These are phyloP conservation scores for Argyresthia goedartella DNA, from an alignment of 2,888 invertebrate species.

Conservation along the genomic window DNA sequence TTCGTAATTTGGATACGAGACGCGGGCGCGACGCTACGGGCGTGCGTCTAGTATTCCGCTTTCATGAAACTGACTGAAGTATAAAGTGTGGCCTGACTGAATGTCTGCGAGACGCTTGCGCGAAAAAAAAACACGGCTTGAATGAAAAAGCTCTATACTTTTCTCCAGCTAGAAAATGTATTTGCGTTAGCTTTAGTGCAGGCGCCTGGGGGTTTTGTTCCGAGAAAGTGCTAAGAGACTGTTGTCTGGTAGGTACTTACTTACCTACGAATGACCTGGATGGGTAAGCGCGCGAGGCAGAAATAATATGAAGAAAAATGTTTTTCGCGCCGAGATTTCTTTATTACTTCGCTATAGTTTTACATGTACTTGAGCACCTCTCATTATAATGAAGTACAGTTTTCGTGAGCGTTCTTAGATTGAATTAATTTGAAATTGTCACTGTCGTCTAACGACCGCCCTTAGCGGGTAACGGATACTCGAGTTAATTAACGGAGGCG, in stretches of 20 bases:
- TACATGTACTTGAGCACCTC: too few relatives aligned
- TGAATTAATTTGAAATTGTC: too few relatives aligned
- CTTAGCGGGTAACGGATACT: too few relatives aligned
- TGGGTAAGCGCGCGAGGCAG: too few relatives aligned
- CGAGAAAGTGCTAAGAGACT: constrained; percentile 1
- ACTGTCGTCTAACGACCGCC: too few relatives aligned
- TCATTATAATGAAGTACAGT: too few relatives aligned
- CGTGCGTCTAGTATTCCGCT: constrained; percentile 47
- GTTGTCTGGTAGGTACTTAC: neutral
- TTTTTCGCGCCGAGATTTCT: too few relatives aligned
- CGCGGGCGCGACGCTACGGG: constrained; percentile 40
- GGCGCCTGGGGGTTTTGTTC: constrained; percentile 18
- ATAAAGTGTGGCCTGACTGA: constrained; percentile 43
- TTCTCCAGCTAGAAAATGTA: constrained; percentile 16
- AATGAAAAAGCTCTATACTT: constrained; percentile 34
- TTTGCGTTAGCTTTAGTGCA: constrained; percentile 18
- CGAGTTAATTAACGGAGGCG: too few relatives aligned
- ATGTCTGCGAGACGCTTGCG: constrained; percentile 48
- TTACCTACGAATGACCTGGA: neutral
- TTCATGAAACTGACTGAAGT: constrained; percentile 38
- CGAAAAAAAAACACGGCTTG: constrained; percentile 18
- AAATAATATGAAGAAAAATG: too few relatives aligned
- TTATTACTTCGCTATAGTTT: too few relatives aligned
- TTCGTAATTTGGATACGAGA: constrained; percentile 34
- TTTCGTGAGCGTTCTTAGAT: too few relatives aligned